Conservation (phyloP, 2,113 vertebrate genomes). For the Xiphophorus couchianus region DNA sequence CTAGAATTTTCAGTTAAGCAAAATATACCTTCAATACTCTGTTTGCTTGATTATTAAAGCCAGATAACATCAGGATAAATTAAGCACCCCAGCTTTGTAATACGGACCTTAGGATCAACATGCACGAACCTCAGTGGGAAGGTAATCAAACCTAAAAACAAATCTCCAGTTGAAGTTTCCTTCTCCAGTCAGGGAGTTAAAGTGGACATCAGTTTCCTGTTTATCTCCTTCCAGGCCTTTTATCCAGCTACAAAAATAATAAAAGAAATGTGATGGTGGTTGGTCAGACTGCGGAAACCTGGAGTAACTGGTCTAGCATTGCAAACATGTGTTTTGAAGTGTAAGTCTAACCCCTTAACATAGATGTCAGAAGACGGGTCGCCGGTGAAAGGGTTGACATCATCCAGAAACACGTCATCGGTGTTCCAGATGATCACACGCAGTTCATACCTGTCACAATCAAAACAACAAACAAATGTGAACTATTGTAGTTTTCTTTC, state of each 20-base stretch:
- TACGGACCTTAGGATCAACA: background rate
- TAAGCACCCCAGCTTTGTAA: background rate
- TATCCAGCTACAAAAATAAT: constrained; percentile 84
- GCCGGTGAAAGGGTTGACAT: constrained; percentile 92
- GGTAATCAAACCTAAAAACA: constrained; percentile 90
- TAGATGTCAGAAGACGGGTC: constrained; percentile 93
- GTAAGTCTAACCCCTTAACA: constrained; percentile 85
- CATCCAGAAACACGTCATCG: constrained; percentile 89
- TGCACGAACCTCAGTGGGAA: constrained; percentile 83
- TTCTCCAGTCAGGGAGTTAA: constrained; percentile 93
- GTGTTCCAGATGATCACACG: constrained; percentile 95
- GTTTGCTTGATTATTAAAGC: background rate
- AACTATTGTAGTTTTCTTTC: background rate
- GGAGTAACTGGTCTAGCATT: background rate
- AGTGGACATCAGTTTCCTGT: constrained; percentile 96
- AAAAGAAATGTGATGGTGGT: background rate
- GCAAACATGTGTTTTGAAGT: background rate
- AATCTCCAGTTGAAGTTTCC: constrained; percentile 98
- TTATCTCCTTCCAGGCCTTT: constrained; percentile 89
- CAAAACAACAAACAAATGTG: constrained; percentile 9
- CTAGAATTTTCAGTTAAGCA: background rate
- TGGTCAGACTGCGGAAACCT: background rate
- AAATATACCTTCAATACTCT: background rate
- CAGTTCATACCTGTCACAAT: constrained; percentile 86
- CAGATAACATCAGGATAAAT: background rate